Conservation (phyloP, 2,113 vertebrate genomes). For the Oenanthe oenanthe region DNA sequence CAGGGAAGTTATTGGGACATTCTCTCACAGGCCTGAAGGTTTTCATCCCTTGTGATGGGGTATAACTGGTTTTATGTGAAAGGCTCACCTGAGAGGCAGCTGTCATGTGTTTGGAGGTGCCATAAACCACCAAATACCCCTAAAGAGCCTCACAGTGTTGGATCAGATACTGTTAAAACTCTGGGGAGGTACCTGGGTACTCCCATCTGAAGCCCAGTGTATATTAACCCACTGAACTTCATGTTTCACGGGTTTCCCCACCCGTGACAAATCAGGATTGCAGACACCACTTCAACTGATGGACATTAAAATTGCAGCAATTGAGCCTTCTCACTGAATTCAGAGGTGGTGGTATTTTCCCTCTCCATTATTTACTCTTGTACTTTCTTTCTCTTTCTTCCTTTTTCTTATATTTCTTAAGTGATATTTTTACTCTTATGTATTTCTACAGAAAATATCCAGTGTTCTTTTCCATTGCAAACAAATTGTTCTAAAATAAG, state of each 20-base stretch:
- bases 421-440: background rate
- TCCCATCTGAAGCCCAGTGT: background rate
- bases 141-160: background rate
- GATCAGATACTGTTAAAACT: background rate
- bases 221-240: background rate
- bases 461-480: background rate
- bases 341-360: background rate
- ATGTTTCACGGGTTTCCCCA: background rate
- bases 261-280: fast-evolving
- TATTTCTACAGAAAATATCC: background rate
- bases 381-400: background rate
- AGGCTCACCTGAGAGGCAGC: background rate
- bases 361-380: background rate
- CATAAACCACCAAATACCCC: background rate
- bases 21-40: background rate
- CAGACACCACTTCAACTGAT: background rate
- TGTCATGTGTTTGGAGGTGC: background rate
- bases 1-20: background rate
- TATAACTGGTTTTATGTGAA: background rate
- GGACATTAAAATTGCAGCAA: background rate
- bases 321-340: background rate
- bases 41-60: background rate
- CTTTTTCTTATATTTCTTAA: background rate
- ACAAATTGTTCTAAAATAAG: background rate
- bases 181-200: background rate